A percentile compares a stretch with the other conserved stretches of the same genome.
These are phyloP conservation scores for Xanthorhoe spadicearia DNA, from an alignment of 2,888 invertebrate genomes.

Conservation along the genomic window DNA sequence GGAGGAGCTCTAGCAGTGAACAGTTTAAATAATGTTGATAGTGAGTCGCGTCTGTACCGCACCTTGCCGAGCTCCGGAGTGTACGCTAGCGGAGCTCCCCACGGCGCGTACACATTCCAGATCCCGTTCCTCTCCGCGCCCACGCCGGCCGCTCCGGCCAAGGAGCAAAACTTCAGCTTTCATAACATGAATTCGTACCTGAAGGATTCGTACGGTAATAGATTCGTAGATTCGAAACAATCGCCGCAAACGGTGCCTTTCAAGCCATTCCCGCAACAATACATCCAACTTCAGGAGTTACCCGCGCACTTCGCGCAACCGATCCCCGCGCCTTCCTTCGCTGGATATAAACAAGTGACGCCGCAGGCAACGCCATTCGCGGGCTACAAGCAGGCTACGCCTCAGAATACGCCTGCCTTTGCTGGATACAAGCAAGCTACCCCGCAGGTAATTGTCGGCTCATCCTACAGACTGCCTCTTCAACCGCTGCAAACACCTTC, in stretches of 20 bases:
- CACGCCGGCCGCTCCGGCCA: conserved; percentile 61
- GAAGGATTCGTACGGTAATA: conserved; percentile 78
- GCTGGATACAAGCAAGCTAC: conserved; percentile 60
- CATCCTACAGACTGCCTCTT: conserved; percentile 62
- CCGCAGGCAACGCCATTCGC: conserved; percentile 54
- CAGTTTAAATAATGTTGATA: conserved; percentile 61
- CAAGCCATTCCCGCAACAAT: conserved; percentile 72
- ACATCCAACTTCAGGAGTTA: conserved; percentile 70
- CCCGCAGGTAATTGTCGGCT: conserved; percentile 62
- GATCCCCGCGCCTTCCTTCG: conserved; percentile 62
- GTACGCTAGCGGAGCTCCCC: conserved; percentile 72
- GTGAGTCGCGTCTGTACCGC: conserved; percentile 67
- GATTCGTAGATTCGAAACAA: conserved; percentile 62
- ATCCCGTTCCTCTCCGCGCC: conserved; percentile 61
- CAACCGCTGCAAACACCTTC: conserved; percentile 53
- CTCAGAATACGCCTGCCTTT: conserved; percentile 46
- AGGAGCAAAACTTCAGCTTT: conserved; percentile 55
- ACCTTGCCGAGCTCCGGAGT: conserved; percentile 61
- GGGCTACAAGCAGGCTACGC: conserved; percentile 60
- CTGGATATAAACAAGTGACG: conserved; percentile 59
- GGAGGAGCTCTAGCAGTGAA: conserved; percentile 53
- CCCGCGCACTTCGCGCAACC: conserved; percentile 76
- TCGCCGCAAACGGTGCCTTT: conserved; percentile 66
- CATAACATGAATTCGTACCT: conserved; percentile 64
- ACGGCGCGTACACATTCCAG: conserved; percentile 70